A percentile compares a stretch with the other conserved stretches of the same genome.
Conservation (phyloP, 1,140 invertebrate genomes). For the Trachymyrmex septentrionalis region DNA sequence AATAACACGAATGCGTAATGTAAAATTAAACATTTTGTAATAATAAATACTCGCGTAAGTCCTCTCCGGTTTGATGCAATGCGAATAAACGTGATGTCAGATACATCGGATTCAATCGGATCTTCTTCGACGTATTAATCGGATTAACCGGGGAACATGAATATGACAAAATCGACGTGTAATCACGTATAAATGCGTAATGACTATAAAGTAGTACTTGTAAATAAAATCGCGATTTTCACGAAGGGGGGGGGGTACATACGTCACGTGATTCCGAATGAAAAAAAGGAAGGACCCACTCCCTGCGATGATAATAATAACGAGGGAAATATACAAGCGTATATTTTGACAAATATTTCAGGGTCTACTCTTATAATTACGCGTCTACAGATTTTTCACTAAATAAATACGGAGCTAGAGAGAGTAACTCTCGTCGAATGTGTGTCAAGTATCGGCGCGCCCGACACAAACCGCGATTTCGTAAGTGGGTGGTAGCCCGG, state of each 20-base stretch:
- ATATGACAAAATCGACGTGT: neutral
- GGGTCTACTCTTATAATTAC: neutral
- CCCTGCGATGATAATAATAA: neutral
- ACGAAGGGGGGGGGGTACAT: no score
- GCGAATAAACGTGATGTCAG: constrained; percentile 21
- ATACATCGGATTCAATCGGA: constrained; percentile 21
- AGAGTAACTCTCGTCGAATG: neutral
- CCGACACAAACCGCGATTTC: neutral
- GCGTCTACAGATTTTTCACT: neutral
- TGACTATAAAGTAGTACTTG: neutral
- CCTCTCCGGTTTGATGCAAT: constrained; percentile 7
- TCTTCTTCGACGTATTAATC: constrained; percentile 23
- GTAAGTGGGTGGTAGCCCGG: no score
- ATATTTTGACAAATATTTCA: constrained; percentile 12
- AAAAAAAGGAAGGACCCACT: neutral
- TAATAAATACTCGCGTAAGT: constrained; percentile 11
- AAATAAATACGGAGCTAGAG: neutral
- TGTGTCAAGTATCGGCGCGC: neutral
- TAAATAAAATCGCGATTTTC: neutral
- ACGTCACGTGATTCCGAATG: neutral
- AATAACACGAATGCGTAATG: constrained; percentile 26
- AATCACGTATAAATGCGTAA: constrained; percentile 11
- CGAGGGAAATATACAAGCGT: neutral
- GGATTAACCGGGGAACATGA: constrained; percentile 3
- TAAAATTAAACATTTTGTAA: constrained; percentile 32